Evolutionary conservation across 2,888 invertebrate genomes (phyloP).

Genomic region (Drosophila helvetica): DNA sequence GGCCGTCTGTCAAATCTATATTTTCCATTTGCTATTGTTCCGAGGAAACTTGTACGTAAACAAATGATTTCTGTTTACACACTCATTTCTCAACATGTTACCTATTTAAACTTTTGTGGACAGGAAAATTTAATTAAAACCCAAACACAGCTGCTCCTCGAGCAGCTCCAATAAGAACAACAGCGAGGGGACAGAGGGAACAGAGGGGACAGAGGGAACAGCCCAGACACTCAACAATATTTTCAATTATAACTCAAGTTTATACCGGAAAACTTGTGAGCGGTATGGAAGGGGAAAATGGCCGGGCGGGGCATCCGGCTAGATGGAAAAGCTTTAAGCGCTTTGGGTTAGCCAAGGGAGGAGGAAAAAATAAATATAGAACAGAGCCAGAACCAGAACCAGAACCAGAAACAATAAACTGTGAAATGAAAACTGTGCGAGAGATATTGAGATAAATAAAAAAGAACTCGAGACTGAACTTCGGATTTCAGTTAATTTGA

Average conservation of each 20-base stretch:
- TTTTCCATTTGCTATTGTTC: constrained; percentile 27
- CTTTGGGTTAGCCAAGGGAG: constrained; percentile 20
- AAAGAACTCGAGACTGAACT: constrained; percentile 37
- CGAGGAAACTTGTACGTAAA: constrained; percentile 45
- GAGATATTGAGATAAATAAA: constrained; percentile 52
- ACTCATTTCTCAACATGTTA: constrained; percentile 75
- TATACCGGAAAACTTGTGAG: constrained; percentile 62
- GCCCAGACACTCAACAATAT: constrained; percentile 56
- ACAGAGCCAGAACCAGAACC: constrained; percentile 4
- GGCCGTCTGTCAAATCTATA: constrained; percentile 27
- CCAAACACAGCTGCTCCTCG: constrained; percentile 71
- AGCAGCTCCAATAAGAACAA: constrained; percentile 39
- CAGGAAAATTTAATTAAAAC: constrained; percentile 78
- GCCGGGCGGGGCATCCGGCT: constrained; percentile 20
- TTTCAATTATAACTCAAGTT: constrained; percentile 78
- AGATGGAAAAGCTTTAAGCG: constrained; percentile 42
- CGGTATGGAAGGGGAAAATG: constrained; percentile 33
- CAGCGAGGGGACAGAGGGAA: constrained; percentile 1
- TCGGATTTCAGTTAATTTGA: constrained; percentile 70
- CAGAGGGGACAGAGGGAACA: not conserved
- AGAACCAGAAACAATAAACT: constrained; percentile 34
- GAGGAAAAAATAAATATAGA: constrained; percentile 17
- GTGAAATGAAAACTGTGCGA: constrained; percentile 25
- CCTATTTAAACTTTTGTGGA: constrained; percentile 77
- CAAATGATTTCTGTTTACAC: constrained; percentile 70